Percentiles rank a stretch among this genome's conserved stretches.
Evolutionary conservation across 2,888 invertebrate genomes (phyloP).

Genomic region (Diaphora mendica): DNA sequence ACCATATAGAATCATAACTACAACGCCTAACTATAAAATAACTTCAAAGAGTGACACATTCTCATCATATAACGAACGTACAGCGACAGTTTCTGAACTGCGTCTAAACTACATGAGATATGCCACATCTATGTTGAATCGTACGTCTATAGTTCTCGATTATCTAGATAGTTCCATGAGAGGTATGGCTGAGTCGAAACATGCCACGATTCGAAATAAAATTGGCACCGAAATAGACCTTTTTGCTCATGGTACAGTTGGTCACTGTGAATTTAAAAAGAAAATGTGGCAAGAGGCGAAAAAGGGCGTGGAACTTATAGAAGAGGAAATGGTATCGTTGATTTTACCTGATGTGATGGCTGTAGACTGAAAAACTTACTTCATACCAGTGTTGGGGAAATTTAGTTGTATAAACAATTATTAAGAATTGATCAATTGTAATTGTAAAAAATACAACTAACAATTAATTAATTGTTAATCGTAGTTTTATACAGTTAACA

Average conservation of each 20-base stretch:
- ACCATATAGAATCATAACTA: slow-evolving; percentile 67
- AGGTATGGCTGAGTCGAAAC: slow-evolving; percentile 69
- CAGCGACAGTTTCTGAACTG: slow-evolving; percentile 16
- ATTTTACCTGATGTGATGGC: slow-evolving; percentile 47
- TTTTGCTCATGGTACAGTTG: slow-evolving; percentile 59
- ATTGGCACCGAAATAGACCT: slow-evolving; percentile 71
- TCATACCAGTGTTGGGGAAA: too few species aligned
- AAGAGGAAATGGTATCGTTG: slow-evolving; percentile 17
- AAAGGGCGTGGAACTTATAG: slow-evolving; percentile 50
- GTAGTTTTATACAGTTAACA: too few species aligned
- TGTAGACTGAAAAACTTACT: slow-evolving; percentile 38
- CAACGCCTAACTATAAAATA: slow-evolving; percentile 61
- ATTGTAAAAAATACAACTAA: too few species aligned
- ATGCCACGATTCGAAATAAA: slow-evolving; percentile 52
- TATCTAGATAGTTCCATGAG: slow-evolving; percentile 70
- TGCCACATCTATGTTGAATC: slow-evolving; percentile 61
- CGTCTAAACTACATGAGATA: slow-evolving; percentile 53
- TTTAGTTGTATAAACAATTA: too few species aligned
- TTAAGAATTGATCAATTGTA: too few species aligned
- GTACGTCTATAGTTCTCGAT: slow-evolving; percentile 60
- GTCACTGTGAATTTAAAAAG: slow-evolving; percentile 61
- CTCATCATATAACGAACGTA: slow-evolving; percentile 53
- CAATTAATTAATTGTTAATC: too few species aligned
- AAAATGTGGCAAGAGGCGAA: slow-evolving; percentile 59
- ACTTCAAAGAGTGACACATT: slow-evolving; percentile 54